Percentiles rank a stretch among this genome's conserved stretches.
Conservation (phyloP, 1,140 invertebrate genomes). For the Dysdera silvatica region DNA sequence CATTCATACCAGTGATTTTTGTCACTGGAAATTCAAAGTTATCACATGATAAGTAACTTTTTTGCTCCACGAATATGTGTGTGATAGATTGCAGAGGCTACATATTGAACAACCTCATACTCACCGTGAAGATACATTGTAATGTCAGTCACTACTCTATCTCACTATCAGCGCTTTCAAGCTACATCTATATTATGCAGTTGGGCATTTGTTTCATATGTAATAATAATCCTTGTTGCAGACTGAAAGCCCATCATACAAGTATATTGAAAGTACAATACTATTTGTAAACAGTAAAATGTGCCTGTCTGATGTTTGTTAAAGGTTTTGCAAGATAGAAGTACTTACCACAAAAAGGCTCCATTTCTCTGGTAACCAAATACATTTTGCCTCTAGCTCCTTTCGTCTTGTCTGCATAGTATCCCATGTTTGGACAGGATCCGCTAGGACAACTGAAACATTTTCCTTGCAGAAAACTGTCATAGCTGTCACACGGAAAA, state of each 20-base stretch:
- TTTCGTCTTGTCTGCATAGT: slow-evolving; percentile 64
- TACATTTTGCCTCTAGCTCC: slow-evolving; percentile 69
- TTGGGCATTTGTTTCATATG: not conserved
- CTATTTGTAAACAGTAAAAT: not conserved
- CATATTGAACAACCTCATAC: no score
- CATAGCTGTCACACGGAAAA: slow-evolving; percentile 75
- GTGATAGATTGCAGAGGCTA: no score
- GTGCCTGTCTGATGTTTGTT: not conserved
- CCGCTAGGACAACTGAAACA: slow-evolving; percentile 57
- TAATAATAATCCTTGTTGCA: not conserved
- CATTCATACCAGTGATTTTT: no score
- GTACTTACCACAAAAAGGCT: slow-evolving; percentile 74
- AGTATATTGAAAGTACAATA: not conserved
- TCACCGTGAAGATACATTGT: no score
- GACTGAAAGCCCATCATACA: not conserved
- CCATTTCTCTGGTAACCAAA: slow-evolving; percentile 76
- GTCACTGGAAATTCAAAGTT: no score
- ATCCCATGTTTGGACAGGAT: slow-evolving; percentile 84
- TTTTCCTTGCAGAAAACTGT: slow-evolving; percentile 66
- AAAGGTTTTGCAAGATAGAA: not conserved
- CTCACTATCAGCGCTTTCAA: no score
- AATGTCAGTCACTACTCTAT: no score
- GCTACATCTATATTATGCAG: no score
- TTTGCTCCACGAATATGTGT: no score
- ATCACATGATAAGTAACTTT: no score